Evolutionary conservation across 2,888 invertebrate genomes (phyloP).

Genomic region (Ischnura elegans): DNA sequence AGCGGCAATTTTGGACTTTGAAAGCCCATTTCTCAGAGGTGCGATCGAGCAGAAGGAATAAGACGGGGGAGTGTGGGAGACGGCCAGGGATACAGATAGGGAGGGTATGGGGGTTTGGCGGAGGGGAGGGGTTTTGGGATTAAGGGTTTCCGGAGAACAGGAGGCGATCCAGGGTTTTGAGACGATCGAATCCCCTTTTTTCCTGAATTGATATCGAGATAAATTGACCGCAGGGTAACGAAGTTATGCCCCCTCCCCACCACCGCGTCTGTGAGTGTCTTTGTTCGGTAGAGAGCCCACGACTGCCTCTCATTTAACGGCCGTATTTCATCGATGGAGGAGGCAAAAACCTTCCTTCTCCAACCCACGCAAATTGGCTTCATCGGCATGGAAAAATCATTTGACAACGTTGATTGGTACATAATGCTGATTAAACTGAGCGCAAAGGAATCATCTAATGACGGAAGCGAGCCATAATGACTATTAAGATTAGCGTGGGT

Average conservation of each 20-base stretch:
- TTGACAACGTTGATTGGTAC: too few relatives aligned
- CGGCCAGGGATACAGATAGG: background rate
- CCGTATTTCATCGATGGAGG: background rate
- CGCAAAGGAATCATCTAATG: too few relatives aligned
- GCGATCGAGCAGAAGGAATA: conserved; percentile 12
- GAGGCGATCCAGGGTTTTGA: background rate
- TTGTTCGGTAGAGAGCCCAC: background rate
- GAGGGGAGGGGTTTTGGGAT: background rate
- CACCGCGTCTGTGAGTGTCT: background rate
- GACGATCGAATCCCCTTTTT: background rate
- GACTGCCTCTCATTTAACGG: background rate
- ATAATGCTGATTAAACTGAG: too few relatives aligned
- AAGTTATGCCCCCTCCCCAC: background rate
- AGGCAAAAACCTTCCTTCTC: background rate
- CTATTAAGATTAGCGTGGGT: too few relatives aligned
- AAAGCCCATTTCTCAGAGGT: conserved; percentile 17
- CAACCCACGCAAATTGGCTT: too few relatives aligned
- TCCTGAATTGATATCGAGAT: background rate
- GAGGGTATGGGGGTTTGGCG: background rate
- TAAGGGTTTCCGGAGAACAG: too few relatives aligned
- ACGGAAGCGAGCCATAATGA: too few relatives aligned
- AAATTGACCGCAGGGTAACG: background rate
- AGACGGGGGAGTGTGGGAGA: background rate
- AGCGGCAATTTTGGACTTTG: conserved; percentile 27
- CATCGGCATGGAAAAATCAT: too few relatives aligned